Percentiles rank a stretch among this genome's conserved stretches.
phyloP scores from a whole-genome alignment of 1,140 invertebrate species.

The Dryas iulia region DNA sequence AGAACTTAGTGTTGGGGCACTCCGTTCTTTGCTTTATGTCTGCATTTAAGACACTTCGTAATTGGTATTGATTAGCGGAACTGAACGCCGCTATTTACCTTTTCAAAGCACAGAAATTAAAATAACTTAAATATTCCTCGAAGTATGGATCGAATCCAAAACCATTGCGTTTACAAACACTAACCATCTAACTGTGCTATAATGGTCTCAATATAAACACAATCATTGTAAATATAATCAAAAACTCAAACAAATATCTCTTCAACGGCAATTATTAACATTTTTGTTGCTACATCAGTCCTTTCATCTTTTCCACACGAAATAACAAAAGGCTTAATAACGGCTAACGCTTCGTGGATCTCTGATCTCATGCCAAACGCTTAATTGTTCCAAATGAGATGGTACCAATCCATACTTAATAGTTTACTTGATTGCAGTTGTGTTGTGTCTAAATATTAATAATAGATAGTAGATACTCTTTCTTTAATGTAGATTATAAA shows the following conservation, averaged over 20 bases:
- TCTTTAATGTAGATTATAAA: not conserved
- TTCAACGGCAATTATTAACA: not conserved
- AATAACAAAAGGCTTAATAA: slow-evolving; percentile 10
- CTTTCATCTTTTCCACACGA: slow-evolving; percentile 4
- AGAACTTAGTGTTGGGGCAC: no score
- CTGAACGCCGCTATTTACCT: no score
- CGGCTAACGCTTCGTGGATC: not conserved
- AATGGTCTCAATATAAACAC: no score
- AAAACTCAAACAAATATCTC: not conserved
- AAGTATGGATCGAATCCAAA: no score
- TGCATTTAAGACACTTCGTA: no score
- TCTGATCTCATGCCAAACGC: slow-evolving; percentile 37
- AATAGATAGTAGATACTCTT: not conserved
- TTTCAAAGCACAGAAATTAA: no score
- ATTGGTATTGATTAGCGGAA: no score
- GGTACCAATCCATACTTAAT: slow-evolving; percentile 5
- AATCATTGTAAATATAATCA: no score
- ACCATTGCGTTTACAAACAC: no score
- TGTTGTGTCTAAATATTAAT: not conserved
- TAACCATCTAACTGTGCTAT: no score
- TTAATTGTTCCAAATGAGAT: slow-evolving; percentile 45
- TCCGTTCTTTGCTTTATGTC: no score
- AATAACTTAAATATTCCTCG: no score
- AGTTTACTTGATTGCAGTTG: not conserved
- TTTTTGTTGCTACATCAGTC: not conserved